Conservation (phyloP, 2,888 invertebrate genomes). For the Melanophora roralis region DNA sequence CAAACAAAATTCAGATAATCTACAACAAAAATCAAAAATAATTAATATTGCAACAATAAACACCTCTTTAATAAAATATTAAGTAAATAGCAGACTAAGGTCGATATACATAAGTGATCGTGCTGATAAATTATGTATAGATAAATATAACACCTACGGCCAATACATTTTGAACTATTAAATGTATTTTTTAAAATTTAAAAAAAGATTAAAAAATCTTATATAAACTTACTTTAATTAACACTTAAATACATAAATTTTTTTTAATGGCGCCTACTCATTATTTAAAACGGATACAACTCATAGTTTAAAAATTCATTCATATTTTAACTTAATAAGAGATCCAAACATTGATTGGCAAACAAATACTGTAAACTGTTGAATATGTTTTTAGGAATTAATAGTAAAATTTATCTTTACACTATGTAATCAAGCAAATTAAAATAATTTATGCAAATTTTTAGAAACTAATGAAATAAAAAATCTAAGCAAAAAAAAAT, state of each 20-base stretch:
- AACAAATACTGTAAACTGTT: no score
- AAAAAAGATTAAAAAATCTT: background rate
- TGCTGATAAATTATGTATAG: background rate
- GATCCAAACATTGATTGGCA: no score
- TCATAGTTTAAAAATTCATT: slow-evolving; percentile 43
- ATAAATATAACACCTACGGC: slow-evolving; percentile 25
- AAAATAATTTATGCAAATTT: slow-evolving; percentile 36
- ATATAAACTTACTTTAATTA: slow-evolving; percentile 5
- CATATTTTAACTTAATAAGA: background rate
- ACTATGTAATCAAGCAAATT: background rate
- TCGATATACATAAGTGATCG: slow-evolving; percentile 25
- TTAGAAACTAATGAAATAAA: background rate
- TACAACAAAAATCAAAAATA: background rate
- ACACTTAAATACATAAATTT: slow-evolving; percentile 27
- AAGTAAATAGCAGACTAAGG: slow-evolving; percentile 14
- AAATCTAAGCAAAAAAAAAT: slow-evolving; percentile 12
- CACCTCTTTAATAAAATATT: slow-evolving; percentile 20
- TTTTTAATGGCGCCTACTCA: slow-evolving; percentile 36
- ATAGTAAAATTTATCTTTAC: slow-evolving; percentile 25
- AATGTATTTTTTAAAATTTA: background rate
- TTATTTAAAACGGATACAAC: slow-evolving; percentile 32
- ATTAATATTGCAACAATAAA: slow-evolving; percentile 16
- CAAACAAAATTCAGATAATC: slow-evolving; percentile 2
- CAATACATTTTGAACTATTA: background rate
- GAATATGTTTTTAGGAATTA: no score